Evolutionary conservation across 2,113 vertebrate genomes (phyloP).

Genomic region (Centropristis striata): DNA sequence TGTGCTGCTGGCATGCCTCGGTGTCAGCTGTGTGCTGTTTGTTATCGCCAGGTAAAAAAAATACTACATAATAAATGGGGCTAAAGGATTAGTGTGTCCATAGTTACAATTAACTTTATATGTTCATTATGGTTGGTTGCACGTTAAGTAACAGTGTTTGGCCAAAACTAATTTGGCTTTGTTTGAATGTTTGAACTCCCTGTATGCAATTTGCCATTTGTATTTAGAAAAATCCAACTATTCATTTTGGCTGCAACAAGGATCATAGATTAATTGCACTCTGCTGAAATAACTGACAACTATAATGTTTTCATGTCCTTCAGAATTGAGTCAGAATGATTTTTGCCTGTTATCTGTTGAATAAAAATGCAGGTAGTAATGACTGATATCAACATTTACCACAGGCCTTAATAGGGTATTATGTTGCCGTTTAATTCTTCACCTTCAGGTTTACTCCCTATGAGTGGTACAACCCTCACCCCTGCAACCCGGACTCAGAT

Average conservation of each 20-base stretch:
- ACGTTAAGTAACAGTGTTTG: neutral
- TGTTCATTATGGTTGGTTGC: neutral
- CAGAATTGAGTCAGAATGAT: neutral
- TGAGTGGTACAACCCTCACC: constrained; percentile 99
- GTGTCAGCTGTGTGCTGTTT: constrained; percentile 98
- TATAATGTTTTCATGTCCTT: neutral
- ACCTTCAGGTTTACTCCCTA: constrained; percentile 96
- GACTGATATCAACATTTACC: too few species aligned
- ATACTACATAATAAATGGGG: neutral
- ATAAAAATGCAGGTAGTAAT: neutral
- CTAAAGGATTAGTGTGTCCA: neutral
- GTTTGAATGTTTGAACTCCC: neutral
- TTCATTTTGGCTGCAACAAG: neutral
- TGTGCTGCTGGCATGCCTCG: constrained; percentile 95
- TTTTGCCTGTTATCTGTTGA: neutral
- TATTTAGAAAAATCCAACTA: neutral
- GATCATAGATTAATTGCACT: neutral
- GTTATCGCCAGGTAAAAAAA: constrained; percentile 95
- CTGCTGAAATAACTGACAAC: neutral
- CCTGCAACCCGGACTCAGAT: constrained; percentile 98
- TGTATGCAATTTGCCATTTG: neutral
- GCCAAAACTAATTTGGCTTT: neutral
- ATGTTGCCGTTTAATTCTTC: constrained; percentile 58
- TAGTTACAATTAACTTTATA: neutral
- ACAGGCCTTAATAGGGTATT: too few species aligned